phyloP scores from a whole-genome alignment of 2,888 invertebrate species.

The Andrena marginata region DNA sequence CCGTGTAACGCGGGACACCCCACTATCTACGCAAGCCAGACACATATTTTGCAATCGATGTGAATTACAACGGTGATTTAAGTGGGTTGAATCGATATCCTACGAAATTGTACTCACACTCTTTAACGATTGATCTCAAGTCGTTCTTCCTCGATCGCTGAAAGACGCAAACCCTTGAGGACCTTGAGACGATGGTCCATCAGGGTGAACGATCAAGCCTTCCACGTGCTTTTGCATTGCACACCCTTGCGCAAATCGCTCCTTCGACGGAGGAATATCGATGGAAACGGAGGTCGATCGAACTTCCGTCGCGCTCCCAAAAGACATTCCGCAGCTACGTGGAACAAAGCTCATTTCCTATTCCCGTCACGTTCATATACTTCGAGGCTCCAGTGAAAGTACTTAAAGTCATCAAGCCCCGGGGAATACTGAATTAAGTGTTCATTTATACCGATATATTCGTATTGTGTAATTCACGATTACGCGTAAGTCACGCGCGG shows the following conservation, averaged over 20 bases:
- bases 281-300: constrained; percentile 36
- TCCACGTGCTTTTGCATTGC: not conserved
- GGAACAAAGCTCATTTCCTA: constrained; percentile 64
- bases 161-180: not conserved
- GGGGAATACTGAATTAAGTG: constrained; percentile 77
- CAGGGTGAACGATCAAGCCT: not conserved
- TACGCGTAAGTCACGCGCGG: constrained; percentile 66
- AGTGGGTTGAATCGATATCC: not conserved
- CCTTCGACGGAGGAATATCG: constrained; percentile 8
- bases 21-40: not conserved
- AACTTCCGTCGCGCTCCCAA: constrained; percentile 52
- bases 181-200: not conserved
- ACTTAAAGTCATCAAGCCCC: constrained; percentile 71
- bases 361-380: constrained; percentile 77
- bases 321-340: constrained; percentile 59
- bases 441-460: constrained; percentile 78
- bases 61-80: not conserved
- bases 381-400: constrained; percentile 81
- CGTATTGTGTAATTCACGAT: constrained; percentile 78
- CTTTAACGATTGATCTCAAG: not conserved
- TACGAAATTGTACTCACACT: not conserved
- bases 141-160: not conserved
- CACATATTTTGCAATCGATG: not conserved
- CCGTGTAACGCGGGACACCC: not conserved
- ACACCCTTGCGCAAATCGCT: constrained; percentile 10